Conservation (phyloP, 2,888 invertebrate genomes). For the Leucophenga montana region DNA sequence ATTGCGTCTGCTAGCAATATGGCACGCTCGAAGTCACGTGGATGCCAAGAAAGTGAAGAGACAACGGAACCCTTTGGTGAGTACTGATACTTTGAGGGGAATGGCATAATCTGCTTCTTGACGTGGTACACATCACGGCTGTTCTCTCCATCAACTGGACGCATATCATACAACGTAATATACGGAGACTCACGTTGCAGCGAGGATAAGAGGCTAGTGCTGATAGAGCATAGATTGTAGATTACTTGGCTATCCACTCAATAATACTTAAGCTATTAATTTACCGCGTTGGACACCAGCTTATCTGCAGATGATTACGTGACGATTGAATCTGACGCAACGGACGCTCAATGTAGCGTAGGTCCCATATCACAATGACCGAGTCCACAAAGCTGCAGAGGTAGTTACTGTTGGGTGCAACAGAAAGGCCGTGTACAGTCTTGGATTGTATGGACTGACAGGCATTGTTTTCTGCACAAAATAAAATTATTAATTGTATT, state of each 20-base stretch:
- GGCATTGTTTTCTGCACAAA: slow-evolving; percentile 78
- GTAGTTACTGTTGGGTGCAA: slow-evolving; percentile 86
- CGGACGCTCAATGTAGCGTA: slow-evolving; percentile 88
- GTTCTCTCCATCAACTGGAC: slow-evolving; percentile 81
- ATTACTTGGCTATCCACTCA: not conserved
- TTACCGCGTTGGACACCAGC: slow-evolving; percentile 90
- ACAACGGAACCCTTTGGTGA: slow-evolving; percentile 71
- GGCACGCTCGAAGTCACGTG: slow-evolving; percentile 77
- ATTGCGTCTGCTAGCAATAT: slow-evolving; percentile 68
- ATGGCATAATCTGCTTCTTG: slow-evolving; percentile 78
- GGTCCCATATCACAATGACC: slow-evolving; percentile 90
- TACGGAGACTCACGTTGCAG: slow-evolving; percentile 85
- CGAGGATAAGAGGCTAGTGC: slow-evolving; percentile 84
- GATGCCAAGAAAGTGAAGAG: slow-evolving; percentile 91
- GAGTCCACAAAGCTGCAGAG: slow-evolving; percentile 89
- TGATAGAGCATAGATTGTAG: slow-evolving; percentile 24
- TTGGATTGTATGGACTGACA: slow-evolving; percentile 78
- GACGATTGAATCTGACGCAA: slow-evolving; percentile 79
- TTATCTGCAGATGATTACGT: slow-evolving; percentile 80
- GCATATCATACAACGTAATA: slow-evolving; percentile 89
- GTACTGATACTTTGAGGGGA: slow-evolving; percentile 61
- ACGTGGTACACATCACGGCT: slow-evolving; percentile 84
- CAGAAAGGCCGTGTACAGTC: slow-evolving; percentile 86
- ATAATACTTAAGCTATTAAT: not conserved
- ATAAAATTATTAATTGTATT: slow-evolving; percentile 1